These are phyloP conservation scores for Festucalex cinctus DNA, from an alignment of 2,113 vertebrate genomes.

Conservation along the genomic window DNA sequence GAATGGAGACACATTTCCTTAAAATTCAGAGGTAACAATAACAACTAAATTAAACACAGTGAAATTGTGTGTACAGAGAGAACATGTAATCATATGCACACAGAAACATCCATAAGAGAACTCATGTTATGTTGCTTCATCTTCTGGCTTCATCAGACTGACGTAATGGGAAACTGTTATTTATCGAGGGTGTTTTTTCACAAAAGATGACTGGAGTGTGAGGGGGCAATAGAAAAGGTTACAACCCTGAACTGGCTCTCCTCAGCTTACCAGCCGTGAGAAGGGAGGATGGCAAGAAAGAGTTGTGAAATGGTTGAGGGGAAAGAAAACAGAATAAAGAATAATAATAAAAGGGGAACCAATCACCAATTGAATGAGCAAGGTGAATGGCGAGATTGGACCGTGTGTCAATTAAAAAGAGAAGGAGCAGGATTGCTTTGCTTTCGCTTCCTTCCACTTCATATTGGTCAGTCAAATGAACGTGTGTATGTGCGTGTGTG, in stretches of 20 bases:
- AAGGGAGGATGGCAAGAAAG: constrained; percentile 21
- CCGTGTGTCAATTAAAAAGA: constrained; percentile 47
- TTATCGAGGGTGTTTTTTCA: constrained; percentile 46
- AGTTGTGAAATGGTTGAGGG: constrained; percentile 30
- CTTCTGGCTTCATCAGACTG: constrained; percentile 63
- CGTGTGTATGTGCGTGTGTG: constrained; percentile 4
- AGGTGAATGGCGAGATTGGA: constrained; percentile 30
- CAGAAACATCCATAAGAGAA: no score
- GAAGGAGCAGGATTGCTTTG: constrained; percentile 19
- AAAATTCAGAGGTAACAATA: no score
- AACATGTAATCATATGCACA: constrained; percentile 7
- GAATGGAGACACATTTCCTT: no score
- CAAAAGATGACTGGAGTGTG: constrained; percentile 25
- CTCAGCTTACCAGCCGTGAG: constrained; percentile 17
- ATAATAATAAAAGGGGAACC: constrained; percentile 11
- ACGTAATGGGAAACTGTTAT: constrained; percentile 67
- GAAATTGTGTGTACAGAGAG: not conserved
- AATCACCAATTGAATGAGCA: constrained; percentile 29
- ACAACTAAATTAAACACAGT: no score
- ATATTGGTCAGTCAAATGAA: constrained; percentile 9
- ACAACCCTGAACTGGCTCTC: constrained; percentile 39
- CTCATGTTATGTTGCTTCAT: constrained; percentile 55
- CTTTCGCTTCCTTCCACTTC: constrained; percentile 31
- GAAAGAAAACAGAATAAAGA: constrained; percentile 12
- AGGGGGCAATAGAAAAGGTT: constrained; percentile 27